Evolutionary conservation across 2,113 vertebrate species (phyloP).

Genomic region (Desmodus rotundus): DNA sequence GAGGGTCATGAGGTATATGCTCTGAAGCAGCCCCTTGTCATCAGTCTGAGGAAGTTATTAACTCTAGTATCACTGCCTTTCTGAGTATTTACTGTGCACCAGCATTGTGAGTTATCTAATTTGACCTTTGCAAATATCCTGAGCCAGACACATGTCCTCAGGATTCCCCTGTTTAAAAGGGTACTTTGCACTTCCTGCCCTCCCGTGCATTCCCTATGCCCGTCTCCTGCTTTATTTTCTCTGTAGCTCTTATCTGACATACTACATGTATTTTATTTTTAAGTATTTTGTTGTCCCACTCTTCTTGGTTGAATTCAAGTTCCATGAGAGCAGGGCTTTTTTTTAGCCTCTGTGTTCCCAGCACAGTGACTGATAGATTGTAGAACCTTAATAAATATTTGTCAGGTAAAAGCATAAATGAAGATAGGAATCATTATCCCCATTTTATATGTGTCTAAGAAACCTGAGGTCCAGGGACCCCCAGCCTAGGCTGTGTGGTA

Average conservation of each 20-base stretch:
- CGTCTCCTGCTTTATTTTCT: background rate
- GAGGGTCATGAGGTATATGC: background rate
- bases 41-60: background rate
- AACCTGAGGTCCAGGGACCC: background rate
- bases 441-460: background rate
- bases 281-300: background rate
- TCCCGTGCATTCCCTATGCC: background rate
- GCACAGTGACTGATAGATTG: background rate
- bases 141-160: background rate
- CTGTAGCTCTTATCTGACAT: background rate
- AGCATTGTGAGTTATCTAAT: rapidly evolving
- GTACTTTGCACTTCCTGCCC: background rate
- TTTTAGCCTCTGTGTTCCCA: background rate
- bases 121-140: background rate
- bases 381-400: background rate
- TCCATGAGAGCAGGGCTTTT: background rate
- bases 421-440: background rate
- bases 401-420: background rate
- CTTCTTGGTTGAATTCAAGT: background rate
- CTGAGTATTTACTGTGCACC: background rate
- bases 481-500: background rate
- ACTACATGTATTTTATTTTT: background rate
- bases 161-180: background rate
- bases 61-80: background rate
- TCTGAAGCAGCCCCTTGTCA: background rate